phyloP scores from a whole-genome alignment of 1,140 invertebrate genomes.

The Trichonephila clavata region DNA sequence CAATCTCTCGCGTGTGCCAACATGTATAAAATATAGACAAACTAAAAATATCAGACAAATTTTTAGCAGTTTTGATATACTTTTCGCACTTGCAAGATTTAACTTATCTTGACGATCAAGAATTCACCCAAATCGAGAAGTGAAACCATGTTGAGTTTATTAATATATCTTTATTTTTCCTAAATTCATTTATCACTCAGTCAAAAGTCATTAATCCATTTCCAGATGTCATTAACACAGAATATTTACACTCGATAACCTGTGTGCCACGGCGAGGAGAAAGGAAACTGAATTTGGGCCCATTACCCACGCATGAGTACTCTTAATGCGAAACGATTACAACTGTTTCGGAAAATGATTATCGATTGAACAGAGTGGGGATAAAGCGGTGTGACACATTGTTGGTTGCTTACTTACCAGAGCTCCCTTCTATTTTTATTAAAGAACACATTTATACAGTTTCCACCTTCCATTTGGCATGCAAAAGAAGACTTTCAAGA shows the following conservation, averaged over 20 bases:
- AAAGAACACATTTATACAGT: background rate
- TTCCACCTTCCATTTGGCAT: too few relatives aligned
- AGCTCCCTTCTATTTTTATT: background rate
- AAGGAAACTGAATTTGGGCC: background rate
- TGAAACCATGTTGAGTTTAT: background rate
- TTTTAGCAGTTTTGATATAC: too few relatives aligned
- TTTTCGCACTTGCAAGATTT: too few relatives aligned
- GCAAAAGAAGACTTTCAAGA: too few relatives aligned
- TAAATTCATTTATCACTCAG: background rate
- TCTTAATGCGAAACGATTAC: constrained; percentile 18
- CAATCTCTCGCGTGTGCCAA: too few relatives aligned
- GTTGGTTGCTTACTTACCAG: background rate
- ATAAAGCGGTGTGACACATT: background rate
- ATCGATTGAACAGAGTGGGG: background rate
- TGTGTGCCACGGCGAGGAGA: background rate
- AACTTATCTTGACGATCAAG: too few relatives aligned
- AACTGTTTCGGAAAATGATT: background rate
- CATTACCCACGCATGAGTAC: background rate
- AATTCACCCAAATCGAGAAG: background rate
- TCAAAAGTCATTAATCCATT: background rate
- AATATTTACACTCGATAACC: constrained; percentile 14
- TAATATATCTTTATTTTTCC: too few relatives aligned
- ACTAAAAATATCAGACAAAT: too few relatives aligned
- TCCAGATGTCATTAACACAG: constrained; percentile 21
- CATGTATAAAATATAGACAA: too few relatives aligned